Percentiles rank a stretch among this genome's conserved stretches.
These are phyloP conservation scores for Fringilla coelebs DNA, from an alignment of 2,797 vertebrate species.

Conservation along the genomic window DNA sequence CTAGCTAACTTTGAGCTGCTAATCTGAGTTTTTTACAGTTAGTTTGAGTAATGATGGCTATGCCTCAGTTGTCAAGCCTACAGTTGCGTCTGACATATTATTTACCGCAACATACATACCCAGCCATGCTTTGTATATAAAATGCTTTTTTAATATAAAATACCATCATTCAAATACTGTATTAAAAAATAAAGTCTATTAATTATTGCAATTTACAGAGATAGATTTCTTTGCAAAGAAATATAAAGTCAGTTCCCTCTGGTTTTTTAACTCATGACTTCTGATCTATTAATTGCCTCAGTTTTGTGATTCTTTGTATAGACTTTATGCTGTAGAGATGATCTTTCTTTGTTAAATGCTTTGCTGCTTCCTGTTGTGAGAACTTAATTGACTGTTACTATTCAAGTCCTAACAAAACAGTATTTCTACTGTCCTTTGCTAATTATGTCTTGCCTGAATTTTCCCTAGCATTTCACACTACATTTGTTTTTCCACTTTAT, in stretches of 20 bases:
- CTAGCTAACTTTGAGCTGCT: background rate
- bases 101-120: background rate
- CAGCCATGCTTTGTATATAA: background rate
- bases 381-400: slow-evolving; percentile 69
- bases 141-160: background rate
- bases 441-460: slow-evolving; percentile 55
- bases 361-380: slow-evolving; percentile 63
- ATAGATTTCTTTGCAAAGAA: background rate
- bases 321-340: slow-evolving; percentile 10
- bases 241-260: background rate
- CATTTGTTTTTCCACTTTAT: slow-evolving; percentile 62
- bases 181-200: background rate
- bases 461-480: slow-evolving; percentile 65
- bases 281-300: slow-evolving; percentile 11
- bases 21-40: background rate
- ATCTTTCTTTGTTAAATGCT: slow-evolving; percentile 57
- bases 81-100: background rate
- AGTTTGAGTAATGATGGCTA: background rate
- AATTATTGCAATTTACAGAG: background rate
- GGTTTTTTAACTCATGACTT: background rate
- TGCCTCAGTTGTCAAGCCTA: background rate
- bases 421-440: slow-evolving; percentile 61
- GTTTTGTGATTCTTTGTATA: slow-evolving; percentile 22
- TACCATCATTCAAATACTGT: background rate
- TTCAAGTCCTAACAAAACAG: slow-evolving; percentile 58